Percentiles rank a stretch among this genome's conserved stretches.
These are phyloP conservation scores for Micrasema longulum DNA, from an alignment of 1,140 invertebrate species.

Conservation along the genomic window DNA sequence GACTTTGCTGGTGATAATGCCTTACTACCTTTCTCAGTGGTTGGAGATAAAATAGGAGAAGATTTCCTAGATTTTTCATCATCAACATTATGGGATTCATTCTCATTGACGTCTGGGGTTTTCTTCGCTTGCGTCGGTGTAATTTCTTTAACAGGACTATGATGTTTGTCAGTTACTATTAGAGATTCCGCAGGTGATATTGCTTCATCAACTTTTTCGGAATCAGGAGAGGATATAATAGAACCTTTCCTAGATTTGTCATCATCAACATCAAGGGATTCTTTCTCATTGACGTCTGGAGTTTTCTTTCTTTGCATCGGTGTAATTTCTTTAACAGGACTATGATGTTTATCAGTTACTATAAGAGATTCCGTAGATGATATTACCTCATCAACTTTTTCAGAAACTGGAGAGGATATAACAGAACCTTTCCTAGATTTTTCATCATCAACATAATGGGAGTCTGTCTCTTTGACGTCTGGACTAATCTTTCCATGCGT, in stretches of 20 bases:
- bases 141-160: neutral
- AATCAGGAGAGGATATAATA: neutral
- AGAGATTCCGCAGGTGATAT: neutral
- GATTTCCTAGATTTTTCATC: neutral
- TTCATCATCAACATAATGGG: neutral
- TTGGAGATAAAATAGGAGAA: too few relatives aligned
- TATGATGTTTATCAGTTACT: too few relatives aligned
- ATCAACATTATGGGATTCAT: neutral
- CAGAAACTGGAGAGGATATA: neutral
- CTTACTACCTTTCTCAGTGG: too few relatives aligned
- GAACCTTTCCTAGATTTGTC: slow-evolving; percentile 1
- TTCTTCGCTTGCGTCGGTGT: too few relatives aligned
- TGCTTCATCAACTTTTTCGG: neutral
- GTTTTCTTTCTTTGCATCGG: too few relatives aligned
- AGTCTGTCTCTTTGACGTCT: too few relatives aligned
- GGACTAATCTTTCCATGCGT: too few relatives aligned
- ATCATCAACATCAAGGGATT: neutral
- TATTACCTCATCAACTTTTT: neutral
- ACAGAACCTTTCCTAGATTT: neutral
- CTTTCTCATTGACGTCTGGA: too few relatives aligned
- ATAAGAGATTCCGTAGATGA: neutral
- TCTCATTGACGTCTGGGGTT: too few relatives aligned
- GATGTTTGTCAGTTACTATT: neutral
- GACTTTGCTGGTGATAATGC: too few relatives aligned
- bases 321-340: too few relatives aligned